phyloP scores from a whole-genome alignment of 2,113 vertebrate genomes.

The Hyla sarda region DNA sequence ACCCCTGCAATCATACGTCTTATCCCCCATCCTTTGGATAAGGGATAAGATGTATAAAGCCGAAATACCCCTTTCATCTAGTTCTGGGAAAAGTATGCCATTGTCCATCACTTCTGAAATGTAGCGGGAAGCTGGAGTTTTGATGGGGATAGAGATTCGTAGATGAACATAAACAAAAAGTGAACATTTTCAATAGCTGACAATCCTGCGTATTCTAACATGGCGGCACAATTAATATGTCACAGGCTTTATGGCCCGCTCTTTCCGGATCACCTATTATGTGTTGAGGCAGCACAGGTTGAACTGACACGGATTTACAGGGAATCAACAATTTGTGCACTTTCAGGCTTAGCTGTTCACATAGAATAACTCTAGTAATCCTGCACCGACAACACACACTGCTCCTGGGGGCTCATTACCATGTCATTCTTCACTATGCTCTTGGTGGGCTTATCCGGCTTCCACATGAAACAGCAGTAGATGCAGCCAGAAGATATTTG shows the following conservation, averaged over 20 bases:
- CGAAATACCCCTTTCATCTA: no score
- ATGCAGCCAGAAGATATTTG: neutral
- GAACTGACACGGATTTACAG: neutral
- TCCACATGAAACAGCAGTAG: neutral
- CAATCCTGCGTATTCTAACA: neutral
- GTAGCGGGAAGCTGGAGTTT: neutral
- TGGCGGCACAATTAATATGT: neutral
- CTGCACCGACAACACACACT: neutral
- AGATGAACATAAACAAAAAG: no score
- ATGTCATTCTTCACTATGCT: neutral
- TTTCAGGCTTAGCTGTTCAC: conserved; percentile 12
- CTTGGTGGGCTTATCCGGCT: neutral
- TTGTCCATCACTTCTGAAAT: neutral
- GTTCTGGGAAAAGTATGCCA: no score
- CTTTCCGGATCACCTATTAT: neutral
- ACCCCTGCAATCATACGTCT: no score
- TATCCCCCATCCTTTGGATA: no score
- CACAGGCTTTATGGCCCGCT: neutral
- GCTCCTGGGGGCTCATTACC: conserved; percentile 35
- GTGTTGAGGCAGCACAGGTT: neutral
- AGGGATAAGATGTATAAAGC: no score
- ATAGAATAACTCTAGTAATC: conserved; percentile 6
- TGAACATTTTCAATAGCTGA: neutral
- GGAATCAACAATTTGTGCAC: conserved; percentile 2
- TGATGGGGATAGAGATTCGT: neutral